phyloP scores from a whole-genome alignment of 2,888 invertebrate genomes.

The Tinea pellionella region DNA sequence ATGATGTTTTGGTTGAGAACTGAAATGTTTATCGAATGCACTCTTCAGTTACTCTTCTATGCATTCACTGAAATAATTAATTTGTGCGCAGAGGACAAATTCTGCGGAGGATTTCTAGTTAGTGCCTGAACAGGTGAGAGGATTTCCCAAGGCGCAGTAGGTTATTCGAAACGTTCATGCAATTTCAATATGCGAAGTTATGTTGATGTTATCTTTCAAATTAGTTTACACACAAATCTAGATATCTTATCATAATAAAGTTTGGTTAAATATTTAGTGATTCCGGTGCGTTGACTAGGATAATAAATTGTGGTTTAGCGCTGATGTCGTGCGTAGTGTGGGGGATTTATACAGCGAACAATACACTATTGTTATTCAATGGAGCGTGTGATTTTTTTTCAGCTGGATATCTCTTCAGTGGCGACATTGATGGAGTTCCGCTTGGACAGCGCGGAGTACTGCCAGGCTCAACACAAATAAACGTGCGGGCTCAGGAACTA shows the following conservation, averaged over 20 bases:
- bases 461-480: conserved; percentile 99
- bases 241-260: background rate
- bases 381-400: conserved; percentile 45
- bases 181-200: background rate
- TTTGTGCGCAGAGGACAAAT: conserved; percentile 33
- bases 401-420: conserved; percentile 89
- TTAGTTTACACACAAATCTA: background rate
- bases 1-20: conserved; percentile 27
- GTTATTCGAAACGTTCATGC: background rate
- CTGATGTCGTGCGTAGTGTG: background rate
- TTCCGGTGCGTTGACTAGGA: background rate
- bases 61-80: conserved; percentile 31
- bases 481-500: conserved; percentile 42
- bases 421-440: conserved; percentile 98
- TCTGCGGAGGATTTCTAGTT: conserved; percentile 37
- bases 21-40: conserved; percentile 27
- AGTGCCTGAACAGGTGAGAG: conserved; percentile 28
- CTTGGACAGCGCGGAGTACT: conserved; percentile 98
- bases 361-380: background rate
- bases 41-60: conserved; percentile 30
- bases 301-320: background rate
- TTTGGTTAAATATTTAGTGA: background rate
- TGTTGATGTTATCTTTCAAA: background rate
- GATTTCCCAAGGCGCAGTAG: background rate
- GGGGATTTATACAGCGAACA: background rate